phyloP scores from a whole-genome alignment of 2,797 vertebrate species.

The Melopsittacus undulatus region DNA sequence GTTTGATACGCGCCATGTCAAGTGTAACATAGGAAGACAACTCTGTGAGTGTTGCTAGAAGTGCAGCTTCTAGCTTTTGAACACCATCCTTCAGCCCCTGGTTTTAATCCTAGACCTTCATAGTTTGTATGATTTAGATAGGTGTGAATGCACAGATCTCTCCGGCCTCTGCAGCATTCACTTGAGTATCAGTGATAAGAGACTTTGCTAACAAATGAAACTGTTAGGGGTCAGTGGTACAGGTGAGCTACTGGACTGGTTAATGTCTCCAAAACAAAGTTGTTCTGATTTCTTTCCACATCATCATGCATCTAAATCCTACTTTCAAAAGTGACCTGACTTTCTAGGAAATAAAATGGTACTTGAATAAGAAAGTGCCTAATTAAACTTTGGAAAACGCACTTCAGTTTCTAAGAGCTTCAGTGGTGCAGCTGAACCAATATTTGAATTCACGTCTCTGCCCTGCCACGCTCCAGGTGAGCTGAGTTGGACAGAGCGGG shows the following conservation, averaged over 20 bases:
- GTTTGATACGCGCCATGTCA: neutral
- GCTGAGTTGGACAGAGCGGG: neutral
- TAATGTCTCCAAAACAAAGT: neutral
- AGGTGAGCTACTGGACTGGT: neutral
- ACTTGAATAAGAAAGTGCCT: neutral
- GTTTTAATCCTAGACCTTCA: neutral
- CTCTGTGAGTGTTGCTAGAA: neutral
- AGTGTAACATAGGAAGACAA: neutral
- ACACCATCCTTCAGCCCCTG: neutral
- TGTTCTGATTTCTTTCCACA: neutral
- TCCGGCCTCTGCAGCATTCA: neutral
- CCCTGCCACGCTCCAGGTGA: neutral
- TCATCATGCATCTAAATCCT: neutral
- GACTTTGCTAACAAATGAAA: neutral
- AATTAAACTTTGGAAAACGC: neutral
- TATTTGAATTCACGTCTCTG: neutral
- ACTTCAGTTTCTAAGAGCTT: neutral
- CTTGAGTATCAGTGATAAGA: neutral
- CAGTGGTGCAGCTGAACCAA: neutral
- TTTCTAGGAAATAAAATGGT: neutral
- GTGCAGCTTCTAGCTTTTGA: neutral
- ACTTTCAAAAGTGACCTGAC: neutral
- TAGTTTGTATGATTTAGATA: neutral
- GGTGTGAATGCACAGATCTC: neutral
- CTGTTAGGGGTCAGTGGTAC: neutral